Conservation (phyloP, 2,888 invertebrate species). For the Ganaspis brasiliensis region DNA sequence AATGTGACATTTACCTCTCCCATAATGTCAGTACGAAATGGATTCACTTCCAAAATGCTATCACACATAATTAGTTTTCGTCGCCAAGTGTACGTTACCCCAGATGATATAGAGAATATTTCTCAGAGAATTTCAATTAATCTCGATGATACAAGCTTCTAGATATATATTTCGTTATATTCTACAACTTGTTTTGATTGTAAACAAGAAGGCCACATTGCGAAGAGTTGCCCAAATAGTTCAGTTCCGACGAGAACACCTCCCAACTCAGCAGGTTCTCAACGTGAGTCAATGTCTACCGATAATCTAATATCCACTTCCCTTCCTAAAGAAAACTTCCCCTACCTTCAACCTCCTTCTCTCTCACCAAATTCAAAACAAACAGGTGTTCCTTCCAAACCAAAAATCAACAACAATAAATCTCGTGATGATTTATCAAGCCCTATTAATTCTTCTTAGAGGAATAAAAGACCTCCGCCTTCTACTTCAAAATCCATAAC, state of each 20-base stretch:
- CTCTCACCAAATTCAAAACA: too few species aligned
- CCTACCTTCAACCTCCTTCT: too few species aligned
- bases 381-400: too few species aligned
- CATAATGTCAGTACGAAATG: slow-evolving; percentile 4
- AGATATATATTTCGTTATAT: slow-evolving; percentile 23
- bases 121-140: slow-evolving; percentile 10
- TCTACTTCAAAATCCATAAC: neutral
- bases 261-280: too few species aligned
- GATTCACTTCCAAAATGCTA: neutral
- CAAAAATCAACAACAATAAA: too few species aligned
- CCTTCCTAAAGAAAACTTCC: too few species aligned
- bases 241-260: neutral
- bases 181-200: slow-evolving; percentile 26
- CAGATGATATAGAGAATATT: slow-evolving; percentile 18
- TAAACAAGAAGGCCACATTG: slow-evolving; percentile 44
- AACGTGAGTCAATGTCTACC: too few species aligned
- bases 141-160: slow-evolving; percentile 25
- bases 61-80: neutral
- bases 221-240: slow-evolving; percentile 10
- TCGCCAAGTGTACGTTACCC: neutral
- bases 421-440: too few species aligned
- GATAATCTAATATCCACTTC: too few species aligned
- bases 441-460: too few species aligned
- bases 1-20: neutral
- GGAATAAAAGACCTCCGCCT: too few species aligned